Evolutionary conservation across 1,140 invertebrate genomes (phyloP), one percentile per base, ranked within the genome.

Genomic region (Drosophila obscura): DNA sequence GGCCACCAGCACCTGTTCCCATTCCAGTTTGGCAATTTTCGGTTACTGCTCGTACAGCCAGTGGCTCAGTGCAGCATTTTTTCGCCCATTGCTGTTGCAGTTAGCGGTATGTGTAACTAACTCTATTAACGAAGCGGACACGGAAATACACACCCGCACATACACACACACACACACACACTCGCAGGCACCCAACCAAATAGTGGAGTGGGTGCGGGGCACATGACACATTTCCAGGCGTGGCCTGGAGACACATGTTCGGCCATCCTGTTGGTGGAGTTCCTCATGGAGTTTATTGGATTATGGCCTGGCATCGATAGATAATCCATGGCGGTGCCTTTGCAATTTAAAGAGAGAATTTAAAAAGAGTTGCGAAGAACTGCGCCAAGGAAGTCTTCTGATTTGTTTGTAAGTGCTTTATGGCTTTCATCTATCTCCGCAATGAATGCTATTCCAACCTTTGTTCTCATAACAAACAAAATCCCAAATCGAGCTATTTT

Each of bases 51-150:
- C 43, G 24, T 1, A 41, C 43, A 57, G 45, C 57, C 28, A 73
- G 61, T 63, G 58, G 57, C 75, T 77, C 55, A 80, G 78, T 73
- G 53, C 46, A 50, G 55, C 52, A 64, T 74, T 75, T 77, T 69
- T 73, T 35, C 44, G 52, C 16, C 71, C 53, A 41, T 63, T 68
- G 56, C 63, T 46, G 57, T 57, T 64, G 68, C 65, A 68, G 65
- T 68, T 65, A 50, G 57, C 61, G 51, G 68, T 71, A 72, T 90
- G 67, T 90, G 85, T 81, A 85, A 90, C 85, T 90, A 90, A 90
- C 85, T 90, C 87, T 90, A 90, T 90, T 90, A 90, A 82, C 85
- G 76, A 90, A 85, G 75, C 85, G 85, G 78, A 90, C 80, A 82
- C 85, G 78, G 77, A 82, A 90, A 76, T 52, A 64, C 77, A 66